A percentile compares a stretch with the other conserved stretches of the same genome.
These are phyloP conservation scores for Ceryle rudis DNA, from an alignment of 2,797 vertebrate genomes.

Conservation along the genomic window DNA sequence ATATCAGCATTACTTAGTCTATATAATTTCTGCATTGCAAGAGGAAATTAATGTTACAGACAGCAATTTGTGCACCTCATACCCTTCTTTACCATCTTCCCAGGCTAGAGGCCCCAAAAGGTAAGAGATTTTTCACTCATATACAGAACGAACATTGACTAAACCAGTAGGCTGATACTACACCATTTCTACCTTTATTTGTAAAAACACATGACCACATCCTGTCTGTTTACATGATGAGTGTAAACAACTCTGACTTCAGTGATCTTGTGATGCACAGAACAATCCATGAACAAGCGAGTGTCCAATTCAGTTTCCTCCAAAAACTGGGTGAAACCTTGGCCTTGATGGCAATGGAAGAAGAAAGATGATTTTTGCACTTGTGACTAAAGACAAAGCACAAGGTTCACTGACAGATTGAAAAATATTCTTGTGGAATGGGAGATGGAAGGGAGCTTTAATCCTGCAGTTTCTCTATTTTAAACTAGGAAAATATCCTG, in stretches of 20 bases:
- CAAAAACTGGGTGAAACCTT: background rate
- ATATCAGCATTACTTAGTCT: background rate
- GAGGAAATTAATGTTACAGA: background rate
- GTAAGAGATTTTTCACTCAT: background rate
- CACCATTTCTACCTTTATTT: background rate
- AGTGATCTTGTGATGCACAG: background rate
- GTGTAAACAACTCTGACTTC: background rate
- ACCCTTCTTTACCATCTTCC: background rate
- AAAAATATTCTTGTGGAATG: background rate
- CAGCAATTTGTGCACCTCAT: background rate
- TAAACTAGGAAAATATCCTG: background rate
- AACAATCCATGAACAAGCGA: background rate
- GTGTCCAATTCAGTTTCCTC: background rate
- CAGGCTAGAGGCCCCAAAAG: background rate
- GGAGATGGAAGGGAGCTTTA: background rate
- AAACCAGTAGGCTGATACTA: background rate
- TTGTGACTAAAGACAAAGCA: background rate
- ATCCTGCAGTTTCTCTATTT: background rate
- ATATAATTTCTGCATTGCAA: background rate
- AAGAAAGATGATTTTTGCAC: background rate
- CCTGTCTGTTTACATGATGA: background rate
- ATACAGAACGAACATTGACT: background rate
- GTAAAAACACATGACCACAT: background rate
- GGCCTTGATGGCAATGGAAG: background rate
- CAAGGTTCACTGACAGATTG: background rate